These are phyloP conservation scores for Toxonevra muliebris DNA, from an alignment of 2,888 invertebrate genomes.

Conservation along the genomic window DNA sequence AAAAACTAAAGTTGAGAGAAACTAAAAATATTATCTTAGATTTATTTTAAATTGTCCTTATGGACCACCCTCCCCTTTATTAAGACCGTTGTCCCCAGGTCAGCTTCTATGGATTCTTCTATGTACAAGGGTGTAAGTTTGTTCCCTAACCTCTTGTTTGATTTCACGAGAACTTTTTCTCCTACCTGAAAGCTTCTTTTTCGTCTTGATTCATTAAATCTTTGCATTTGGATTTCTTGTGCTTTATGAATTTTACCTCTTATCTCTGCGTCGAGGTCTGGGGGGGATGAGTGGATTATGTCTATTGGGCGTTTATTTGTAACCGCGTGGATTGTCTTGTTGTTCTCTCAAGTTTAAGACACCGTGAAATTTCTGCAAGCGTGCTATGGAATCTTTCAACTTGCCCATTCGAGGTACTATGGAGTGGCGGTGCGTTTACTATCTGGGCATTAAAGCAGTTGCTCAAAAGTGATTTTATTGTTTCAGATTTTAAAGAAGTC, in stretches of 20 bases:
- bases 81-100: slow-evolving; percentile 10
- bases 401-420: slow-evolving; percentile 4
- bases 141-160: slow-evolving; percentile 10
- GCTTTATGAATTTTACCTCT: neutral
- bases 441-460: slow-evolving; percentile 18
- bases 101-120: slow-evolving; percentile 5
- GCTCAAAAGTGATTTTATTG: slow-evolving; percentile 23
- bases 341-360: slow-evolving; percentile 34
- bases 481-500: slow-evolving; percentile 33
- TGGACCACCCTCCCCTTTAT: slow-evolving; percentile 19
- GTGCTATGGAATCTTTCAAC: slow-evolving; percentile 16
- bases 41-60: slow-evolving; percentile 14
- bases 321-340: slow-evolving; percentile 29
- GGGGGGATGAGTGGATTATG: slow-evolving; percentile 20
- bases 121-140: slow-evolving; percentile 4
- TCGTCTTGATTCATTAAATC: neutral
- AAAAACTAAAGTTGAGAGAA: too few relatives aligned
- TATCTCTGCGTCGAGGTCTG: neutral
- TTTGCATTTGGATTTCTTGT: neutral
- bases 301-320: slow-evolving; percentile 34
- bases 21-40: too few relatives aligned
- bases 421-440: neutral
- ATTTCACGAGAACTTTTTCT: slow-evolving; percentile 3
- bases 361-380: slow-evolving; percentile 34
- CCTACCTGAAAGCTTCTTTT: slow-evolving; percentile 6